Evolutionary conservation across 2,888 invertebrate genomes (phyloP), one percentile per base, ranked within the genome.

Genomic region (Amphimallon solstitiale): DNA sequence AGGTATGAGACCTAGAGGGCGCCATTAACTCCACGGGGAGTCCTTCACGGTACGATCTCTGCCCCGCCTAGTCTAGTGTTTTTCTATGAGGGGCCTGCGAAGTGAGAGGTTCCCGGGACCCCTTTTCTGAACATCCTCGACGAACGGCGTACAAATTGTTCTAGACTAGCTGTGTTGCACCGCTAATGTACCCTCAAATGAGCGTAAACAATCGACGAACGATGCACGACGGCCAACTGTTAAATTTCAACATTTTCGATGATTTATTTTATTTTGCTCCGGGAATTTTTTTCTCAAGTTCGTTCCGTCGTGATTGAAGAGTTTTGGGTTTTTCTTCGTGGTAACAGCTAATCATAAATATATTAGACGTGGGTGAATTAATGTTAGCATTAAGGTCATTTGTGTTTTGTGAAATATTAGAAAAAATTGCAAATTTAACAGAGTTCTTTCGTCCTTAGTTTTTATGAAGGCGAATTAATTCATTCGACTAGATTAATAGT

Each of bases 1-100:
- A 75, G 74, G 74, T 74, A 72, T 74, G 72, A 74, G 77, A 74
- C 77, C 74, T 72, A 74, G 78, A 78, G 79, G 79, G 78, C 77
- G 79, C 78, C 79, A 79, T 79, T 78, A 79, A 73, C 78, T 63
- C 79, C 34, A 70, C 77, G 71, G 77, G 79, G 74, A 74, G 73
- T 66, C 76, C 73, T 74, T 74, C 75, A 72, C 70, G 70, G 71
- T 72, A 73, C 71, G 71, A 65, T 68, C 67, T 62, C 73, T 72
- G 74, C 74, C 75, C 77, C 78, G 77, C 77, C 78, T 77, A 72
- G 78, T 78, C 78, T 77, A 75, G 73, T 69, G 71, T 70, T 69
- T 63, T 14, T 59, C 51, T 51, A 51, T 29, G 51, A 51, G 29
- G 51, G 10, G 29, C 40, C n/a, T 12, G 9, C 40, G 17, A 17